Base-by-base conservation (phyloP, 23 tunicate genomes). In the Botrylloides violaceus region DNA sequence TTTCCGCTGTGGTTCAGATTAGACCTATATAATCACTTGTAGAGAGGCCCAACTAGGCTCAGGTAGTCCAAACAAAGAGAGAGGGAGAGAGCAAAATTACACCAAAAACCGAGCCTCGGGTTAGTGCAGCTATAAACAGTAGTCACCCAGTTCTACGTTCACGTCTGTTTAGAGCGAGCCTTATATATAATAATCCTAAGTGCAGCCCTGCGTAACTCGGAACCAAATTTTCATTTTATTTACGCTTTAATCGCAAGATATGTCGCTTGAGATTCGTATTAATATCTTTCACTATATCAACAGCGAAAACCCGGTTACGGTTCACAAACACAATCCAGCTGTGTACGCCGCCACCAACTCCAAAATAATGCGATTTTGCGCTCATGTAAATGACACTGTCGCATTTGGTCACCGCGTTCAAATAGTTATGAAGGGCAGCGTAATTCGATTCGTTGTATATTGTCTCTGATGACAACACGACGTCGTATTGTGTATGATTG, bases 291-390 rank as follows among this genome's bases (percentile, higher is more conserved):
- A 66, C 79, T 7, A 55, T 7, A n/a, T 36, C 68, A 34, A 79
- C 62, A 5, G 43, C 58, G 60, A 83, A 91, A 49, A 55, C 34
- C 3, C 71, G 48, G 33, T 55, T 66, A 0, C 23, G 12, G 49
- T 70, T 55, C 7, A 84, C 86, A 62, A 57, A 91, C 0, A 83
- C 82, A 34, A 58, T 61, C 92, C 87, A 91, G 23, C 39, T 21
- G 25, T 55, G 65, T 6, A 79, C 81, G 7, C 86, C 82, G 0
- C 91, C 98, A 25, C 91, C 98, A 20, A 91, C 92, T 3, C 98
- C 92, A 49, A 91, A 91, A 61, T 91, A 91, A 53, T 71, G 80
- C 19, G 82, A 68, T 36, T 91, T 91, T 28, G 93, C 79, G 3
- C 85, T 89, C 3, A 91, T 2, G 3, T 32, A 79, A 59, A 72